Conservation (phyloP, 2,888 invertebrate genomes). For the Encarsia formosa region DNA sequence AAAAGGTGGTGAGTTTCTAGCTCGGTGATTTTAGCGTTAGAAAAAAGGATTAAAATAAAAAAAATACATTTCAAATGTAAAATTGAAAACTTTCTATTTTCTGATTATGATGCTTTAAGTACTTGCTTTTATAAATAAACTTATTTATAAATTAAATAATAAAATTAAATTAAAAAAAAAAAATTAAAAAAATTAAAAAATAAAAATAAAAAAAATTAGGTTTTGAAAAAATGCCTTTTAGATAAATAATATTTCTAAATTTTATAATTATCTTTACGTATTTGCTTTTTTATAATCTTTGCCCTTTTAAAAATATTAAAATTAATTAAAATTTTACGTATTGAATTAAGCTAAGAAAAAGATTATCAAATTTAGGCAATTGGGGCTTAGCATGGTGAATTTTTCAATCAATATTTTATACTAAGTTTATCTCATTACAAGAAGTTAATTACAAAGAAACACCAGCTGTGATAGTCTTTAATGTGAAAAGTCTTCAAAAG, state of each 20-base stretch:
- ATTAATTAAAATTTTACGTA: slow-evolving; percentile 14
- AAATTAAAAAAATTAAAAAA: no score
- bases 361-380: slow-evolving; percentile 11
- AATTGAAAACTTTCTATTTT: neutral
- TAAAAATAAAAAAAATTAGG: no score
- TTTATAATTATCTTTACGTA: slow-evolving; percentile 6
- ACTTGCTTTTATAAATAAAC: no score
- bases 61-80: neutral
- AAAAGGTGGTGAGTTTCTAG: neutral
- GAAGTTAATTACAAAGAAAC: slow-evolving; percentile 25
- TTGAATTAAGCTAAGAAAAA: slow-evolving; percentile 13
- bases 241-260: slow-evolving; percentile 12
- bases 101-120: no score
- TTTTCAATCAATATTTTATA: slow-evolving; percentile 15
- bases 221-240: slow-evolving; percentile 6
- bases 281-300: slow-evolving; percentile 18
- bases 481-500: slow-evolving; percentile 21
- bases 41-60: neutral
- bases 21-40: neutral
- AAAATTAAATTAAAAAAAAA: no score
- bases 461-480: slow-evolving; percentile 26
- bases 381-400: slow-evolving; percentile 16
- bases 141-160: no score
- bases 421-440: slow-evolving; percentile 17
- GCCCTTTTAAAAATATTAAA: slow-evolving; percentile 15